These are phyloP conservation scores for Cydia amplana DNA, from an alignment of 1,140 invertebrate species.

Conservation along the genomic window DNA sequence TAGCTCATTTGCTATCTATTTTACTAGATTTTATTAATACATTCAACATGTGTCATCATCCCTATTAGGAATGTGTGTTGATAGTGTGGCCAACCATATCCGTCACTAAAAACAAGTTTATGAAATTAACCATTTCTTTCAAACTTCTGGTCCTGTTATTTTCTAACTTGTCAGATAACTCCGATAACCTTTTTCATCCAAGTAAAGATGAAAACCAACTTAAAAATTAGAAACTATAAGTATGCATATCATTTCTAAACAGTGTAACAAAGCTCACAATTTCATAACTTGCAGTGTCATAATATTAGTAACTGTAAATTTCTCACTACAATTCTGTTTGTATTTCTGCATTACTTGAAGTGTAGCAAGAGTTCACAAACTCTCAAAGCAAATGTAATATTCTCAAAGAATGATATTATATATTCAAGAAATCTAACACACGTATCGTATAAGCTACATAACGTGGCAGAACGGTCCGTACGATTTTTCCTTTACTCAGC, in stretches of 20 bases:
- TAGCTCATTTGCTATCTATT: too few species aligned
- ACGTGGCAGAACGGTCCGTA: not conserved
- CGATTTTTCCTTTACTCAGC: constrained; percentile 16
- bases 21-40: too few species aligned
- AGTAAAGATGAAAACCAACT: too few species aligned
- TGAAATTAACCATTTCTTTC: not conserved
- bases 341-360: not conserved
- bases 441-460: not conserved
- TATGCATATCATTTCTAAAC: too few species aligned
- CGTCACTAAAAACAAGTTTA: not conserved
- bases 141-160: too few species aligned
- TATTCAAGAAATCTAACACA: constrained; percentile 9
- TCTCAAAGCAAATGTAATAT: constrained; percentile 9
- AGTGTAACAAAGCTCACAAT: constrained; percentile 38
- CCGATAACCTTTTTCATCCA: too few species aligned
- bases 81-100: not conserved
- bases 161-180: too few species aligned
- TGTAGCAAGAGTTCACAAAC: not conserved
- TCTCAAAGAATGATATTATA: constrained; percentile 12
- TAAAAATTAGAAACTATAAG: too few species aligned
- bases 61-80: not conserved
- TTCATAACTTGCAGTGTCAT: constrained; percentile 5
- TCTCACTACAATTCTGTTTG: not conserved
- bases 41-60: too few species aligned
- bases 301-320: constrained; percentile 19